Evolutionary conservation across 2,797 vertebrate species (phyloP).

Genomic region (Spinus pinus): DNA sequence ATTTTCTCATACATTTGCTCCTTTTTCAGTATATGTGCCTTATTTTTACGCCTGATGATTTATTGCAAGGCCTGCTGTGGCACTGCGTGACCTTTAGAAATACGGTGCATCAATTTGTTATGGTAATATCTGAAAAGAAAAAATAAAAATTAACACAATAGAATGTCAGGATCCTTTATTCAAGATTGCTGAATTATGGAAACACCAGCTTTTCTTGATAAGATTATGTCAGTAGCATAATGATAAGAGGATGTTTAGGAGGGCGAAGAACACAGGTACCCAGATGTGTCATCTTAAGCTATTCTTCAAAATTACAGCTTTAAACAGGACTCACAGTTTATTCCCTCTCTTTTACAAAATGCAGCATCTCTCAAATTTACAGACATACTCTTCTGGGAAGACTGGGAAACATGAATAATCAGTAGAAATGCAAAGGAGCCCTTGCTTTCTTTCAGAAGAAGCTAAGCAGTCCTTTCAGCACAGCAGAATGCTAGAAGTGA

Average conservation of each 20-base stretch:
- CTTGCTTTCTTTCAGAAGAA: background rate
- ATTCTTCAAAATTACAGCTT: background rate
- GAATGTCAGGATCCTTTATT: background rate
- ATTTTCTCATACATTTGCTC: background rate
- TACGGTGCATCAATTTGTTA: background rate
- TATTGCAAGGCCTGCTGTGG: background rate
- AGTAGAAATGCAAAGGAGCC: background rate
- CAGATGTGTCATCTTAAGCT: background rate
- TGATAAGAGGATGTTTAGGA: background rate
- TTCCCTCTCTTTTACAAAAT: background rate
- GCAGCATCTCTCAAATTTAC: background rate
- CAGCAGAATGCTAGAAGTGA: fast-evolving
- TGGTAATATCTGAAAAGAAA: background rate
- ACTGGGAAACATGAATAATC: background rate
- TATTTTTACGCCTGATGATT: background rate
- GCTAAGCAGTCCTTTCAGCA: background rate
- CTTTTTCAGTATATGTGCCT: background rate
- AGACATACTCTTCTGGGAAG: background rate
- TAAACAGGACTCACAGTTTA: background rate
- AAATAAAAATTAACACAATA: background rate
- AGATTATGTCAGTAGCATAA: background rate
- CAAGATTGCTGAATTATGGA: slow-evolving; percentile 9
- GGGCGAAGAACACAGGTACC: background rate
- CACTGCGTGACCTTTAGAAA: background rate
- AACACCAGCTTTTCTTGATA: background rate